phyloP scores from a whole-genome alignment of 2,888 invertebrate genomes.

The Clunio marinus region DNA sequence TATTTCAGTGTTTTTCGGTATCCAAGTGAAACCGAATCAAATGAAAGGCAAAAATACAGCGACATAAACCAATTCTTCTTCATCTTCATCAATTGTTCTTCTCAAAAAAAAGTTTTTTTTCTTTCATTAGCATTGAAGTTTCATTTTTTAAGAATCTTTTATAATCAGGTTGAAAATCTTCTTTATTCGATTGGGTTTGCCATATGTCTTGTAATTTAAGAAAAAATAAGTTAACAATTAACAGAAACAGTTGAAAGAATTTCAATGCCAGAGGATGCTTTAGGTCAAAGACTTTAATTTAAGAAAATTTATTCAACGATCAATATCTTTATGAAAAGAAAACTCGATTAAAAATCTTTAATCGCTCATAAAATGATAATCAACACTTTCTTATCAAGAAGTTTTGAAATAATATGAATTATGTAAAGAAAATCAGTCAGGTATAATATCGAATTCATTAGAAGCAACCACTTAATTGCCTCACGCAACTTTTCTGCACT shows the following conservation, averaged over 20 bases:
- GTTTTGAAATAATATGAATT: no score
- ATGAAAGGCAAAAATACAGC: conserved; percentile 1
- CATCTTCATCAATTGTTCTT: background rate
- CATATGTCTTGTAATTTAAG: conserved; percentile 7
- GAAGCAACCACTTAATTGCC: background rate
- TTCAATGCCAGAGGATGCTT: conserved; percentile 38
- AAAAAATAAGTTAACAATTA: background rate
- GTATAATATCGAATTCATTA: no score
- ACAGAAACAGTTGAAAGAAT: background rate
- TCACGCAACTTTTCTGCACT: conserved; percentile 25
- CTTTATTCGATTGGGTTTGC: conserved; percentile 25
- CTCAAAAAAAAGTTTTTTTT: no score
- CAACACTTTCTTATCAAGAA: no score
- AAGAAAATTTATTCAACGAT: no score
- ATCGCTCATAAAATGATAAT: no score
- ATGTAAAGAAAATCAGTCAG: no score
- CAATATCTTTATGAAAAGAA: no score
- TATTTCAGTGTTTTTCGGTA: background rate
- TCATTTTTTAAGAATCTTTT: background rate
- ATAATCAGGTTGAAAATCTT: background rate
- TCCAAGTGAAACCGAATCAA: background rate
- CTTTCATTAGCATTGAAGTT: no score
- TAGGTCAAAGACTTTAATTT: conserved; percentile 28
- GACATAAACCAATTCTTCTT: background rate
- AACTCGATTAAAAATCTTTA: no score